Conservation (phyloP, 2,888 invertebrate genomes). For the Zhuqinia jingwanae region DNA sequence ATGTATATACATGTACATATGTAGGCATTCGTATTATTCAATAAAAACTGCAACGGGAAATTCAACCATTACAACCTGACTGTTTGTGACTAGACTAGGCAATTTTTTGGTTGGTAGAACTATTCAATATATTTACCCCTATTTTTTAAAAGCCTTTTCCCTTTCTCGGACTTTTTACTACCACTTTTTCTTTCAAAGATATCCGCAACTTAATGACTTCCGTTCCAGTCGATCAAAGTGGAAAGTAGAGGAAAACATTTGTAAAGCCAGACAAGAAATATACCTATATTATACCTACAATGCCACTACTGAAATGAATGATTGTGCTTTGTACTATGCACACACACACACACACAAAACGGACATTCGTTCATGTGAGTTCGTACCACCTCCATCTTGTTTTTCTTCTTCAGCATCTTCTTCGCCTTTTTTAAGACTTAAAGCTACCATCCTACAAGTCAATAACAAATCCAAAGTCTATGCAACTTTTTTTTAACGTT, state of each 20-base stretch:
- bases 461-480: neutral
- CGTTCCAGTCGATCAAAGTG: slow-evolving; percentile 73
- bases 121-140: slow-evolving; percentile 31
- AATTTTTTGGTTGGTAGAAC: slow-evolving; percentile 40
- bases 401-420: neutral
- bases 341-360: slow-evolving; percentile 5
- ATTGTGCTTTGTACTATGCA: slow-evolving; percentile 12
- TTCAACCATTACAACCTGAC: slow-evolving; percentile 59
- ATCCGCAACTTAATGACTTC: slow-evolving; percentile 73
- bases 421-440: slow-evolving; percentile 10
- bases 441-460: neutral
- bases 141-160: neutral
- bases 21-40: no score
- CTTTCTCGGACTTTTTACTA: neutral
- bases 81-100: slow-evolving; percentile 62
- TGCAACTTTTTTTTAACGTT: neutral
- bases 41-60: slow-evolving; percentile 37
- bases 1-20: no score
- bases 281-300: neutral
- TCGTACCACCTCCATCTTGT: slow-evolving; percentile 46
- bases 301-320: no score
- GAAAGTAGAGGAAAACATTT: slow-evolving; percentile 53
- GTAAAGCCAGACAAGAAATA: slow-evolving; percentile 20
- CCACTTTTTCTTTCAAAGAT: slow-evolving; percentile 49
- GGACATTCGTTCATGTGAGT: slow-evolving; percentile 29